Percentiles rank a stretch among this genome's conserved stretches.
These are phyloP conservation scores for Cephus pulcher DNA, from an alignment of 2,888 invertebrate genomes.

Conservation along the genomic window DNA sequence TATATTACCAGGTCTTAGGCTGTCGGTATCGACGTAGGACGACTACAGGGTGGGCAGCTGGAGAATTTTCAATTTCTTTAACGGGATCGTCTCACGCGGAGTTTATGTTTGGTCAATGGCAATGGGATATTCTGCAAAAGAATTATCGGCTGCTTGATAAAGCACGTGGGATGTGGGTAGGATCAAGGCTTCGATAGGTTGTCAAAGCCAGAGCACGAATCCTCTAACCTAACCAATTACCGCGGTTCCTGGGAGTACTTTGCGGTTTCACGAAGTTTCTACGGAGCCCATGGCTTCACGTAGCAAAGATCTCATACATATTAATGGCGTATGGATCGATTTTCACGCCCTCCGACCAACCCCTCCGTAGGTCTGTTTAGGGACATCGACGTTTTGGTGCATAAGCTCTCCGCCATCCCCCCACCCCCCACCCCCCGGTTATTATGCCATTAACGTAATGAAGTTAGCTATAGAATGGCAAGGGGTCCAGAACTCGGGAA, in stretches of 20 bases:
- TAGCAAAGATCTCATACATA: constrained; percentile 60
- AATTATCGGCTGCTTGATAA: background rate
- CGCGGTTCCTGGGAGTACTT: constrained; percentile 35
- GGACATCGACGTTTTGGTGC: constrained; percentile 50
- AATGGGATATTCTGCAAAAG: background rate
- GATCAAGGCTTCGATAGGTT: background rate
- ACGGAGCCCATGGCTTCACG: constrained; percentile 21
- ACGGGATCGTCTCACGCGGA: background rate
- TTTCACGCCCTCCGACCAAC: constrained; percentile 30
- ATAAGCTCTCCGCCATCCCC: constrained; percentile 51
- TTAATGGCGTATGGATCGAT: constrained; percentile 61
- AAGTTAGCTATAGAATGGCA: constrained; percentile 54
- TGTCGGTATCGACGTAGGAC: background rate
- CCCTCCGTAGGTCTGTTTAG: constrained; percentile 44
- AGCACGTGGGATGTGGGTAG: background rate
- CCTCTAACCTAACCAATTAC: constrained; percentile 36
- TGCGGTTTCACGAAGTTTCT: constrained; percentile 22
- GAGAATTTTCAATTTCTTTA: background rate
- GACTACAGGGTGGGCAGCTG: background rate
- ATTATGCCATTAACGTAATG: constrained; percentile 65
- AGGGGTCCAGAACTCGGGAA: constrained; percentile 13
- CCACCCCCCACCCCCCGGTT: constrained; percentile 47
- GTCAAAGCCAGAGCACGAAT: background rate
- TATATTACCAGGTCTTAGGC: background rate
- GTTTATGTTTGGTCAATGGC: background rate